Evolutionary conservation across 2,888 invertebrate genomes (phyloP).

Genomic region (Drosophila macrothrix): DNA sequence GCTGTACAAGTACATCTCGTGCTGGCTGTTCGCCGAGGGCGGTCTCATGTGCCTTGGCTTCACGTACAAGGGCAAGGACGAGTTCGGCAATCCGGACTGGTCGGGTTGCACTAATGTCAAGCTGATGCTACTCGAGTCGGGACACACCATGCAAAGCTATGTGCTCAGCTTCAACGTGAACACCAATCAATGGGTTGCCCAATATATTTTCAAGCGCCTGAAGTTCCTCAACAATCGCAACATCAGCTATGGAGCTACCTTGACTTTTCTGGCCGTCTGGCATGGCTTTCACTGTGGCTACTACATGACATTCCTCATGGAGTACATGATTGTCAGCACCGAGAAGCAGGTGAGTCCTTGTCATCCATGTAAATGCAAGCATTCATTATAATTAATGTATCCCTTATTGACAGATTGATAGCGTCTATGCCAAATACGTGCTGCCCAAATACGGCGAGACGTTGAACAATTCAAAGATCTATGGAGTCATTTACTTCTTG

Average conservation of each 20-base stretch:
- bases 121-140: slow-evolving; percentile 92
- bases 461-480: slow-evolving; percentile 65
- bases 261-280: slow-evolving; percentile 97
- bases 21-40: slow-evolving; percentile 96
- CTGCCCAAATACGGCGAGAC: slow-evolving; percentile 67
- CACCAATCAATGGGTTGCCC: slow-evolving; percentile 97
- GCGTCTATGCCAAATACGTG: slow-evolving; percentile 69
- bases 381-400: background rate
- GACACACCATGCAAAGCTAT: slow-evolving; percentile 93
- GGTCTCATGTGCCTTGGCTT: slow-evolving; percentile 90
- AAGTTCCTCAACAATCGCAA: slow-evolving; percentile 94
- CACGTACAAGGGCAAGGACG: slow-evolving; percentile 86
- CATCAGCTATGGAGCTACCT: slow-evolving; percentile 92
- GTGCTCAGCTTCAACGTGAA: slow-evolving; percentile 97
- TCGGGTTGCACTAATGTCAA: slow-evolving; percentile 96
- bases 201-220: slow-evolving; percentile 97
- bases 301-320: slow-evolving; percentile 96
- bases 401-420: slow-evolving; percentile 62
- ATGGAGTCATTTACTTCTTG: slow-evolving; percentile 86
- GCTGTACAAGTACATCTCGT: slow-evolving; percentile 96
- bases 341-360: slow-evolving; percentile 91
- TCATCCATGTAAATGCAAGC: too few relatives aligned
- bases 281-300: slow-evolving; percentile 98
- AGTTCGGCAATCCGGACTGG: slow-evolving; percentile 94
- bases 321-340: slow-evolving; percentile 93